phyloP scores from a whole-genome alignment of 2,888 invertebrate species.

The Protodeltote pygarga region DNA sequence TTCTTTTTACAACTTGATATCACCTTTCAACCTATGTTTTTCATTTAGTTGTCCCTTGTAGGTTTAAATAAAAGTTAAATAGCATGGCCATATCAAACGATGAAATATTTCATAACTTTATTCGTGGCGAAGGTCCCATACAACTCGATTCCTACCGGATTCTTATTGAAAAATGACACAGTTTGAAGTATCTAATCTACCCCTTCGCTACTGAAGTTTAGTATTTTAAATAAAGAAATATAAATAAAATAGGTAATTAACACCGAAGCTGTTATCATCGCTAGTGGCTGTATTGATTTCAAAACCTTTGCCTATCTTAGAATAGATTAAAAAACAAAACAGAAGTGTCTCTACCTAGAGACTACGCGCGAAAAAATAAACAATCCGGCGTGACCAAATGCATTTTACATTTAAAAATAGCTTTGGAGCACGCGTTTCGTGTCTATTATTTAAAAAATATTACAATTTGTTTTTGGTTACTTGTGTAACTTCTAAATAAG shows the following conservation, averaged over 20 bases:
- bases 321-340: conserved; percentile 26
- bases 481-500: conserved; percentile 1
- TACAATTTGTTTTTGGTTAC: conserved; percentile 4
- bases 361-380: conserved; percentile 41
- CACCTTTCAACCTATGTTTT: no score
- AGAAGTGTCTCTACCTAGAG: conserved; percentile 17
- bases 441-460: not conserved
- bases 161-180: no score
- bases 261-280: not conserved
- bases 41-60: no score
- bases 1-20: no score
- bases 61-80: no score
- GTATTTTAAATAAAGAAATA: no score
- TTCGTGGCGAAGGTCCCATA: no score
- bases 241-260: not conserved
- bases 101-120: no score
- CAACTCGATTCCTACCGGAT: no score
- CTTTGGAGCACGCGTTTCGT: conserved; percentile 5
- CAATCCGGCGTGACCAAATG: conserved; percentile 26
- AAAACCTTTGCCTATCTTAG: conserved; percentile 10
- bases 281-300: conserved; percentile 7
- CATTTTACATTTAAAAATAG: conserved; percentile 24
- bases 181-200: no score
- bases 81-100: no score
- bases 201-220: no score